phyloP scores from a whole-genome alignment of 64 coral and sea anemone genomes.

The Trachythela sp. region DNA sequence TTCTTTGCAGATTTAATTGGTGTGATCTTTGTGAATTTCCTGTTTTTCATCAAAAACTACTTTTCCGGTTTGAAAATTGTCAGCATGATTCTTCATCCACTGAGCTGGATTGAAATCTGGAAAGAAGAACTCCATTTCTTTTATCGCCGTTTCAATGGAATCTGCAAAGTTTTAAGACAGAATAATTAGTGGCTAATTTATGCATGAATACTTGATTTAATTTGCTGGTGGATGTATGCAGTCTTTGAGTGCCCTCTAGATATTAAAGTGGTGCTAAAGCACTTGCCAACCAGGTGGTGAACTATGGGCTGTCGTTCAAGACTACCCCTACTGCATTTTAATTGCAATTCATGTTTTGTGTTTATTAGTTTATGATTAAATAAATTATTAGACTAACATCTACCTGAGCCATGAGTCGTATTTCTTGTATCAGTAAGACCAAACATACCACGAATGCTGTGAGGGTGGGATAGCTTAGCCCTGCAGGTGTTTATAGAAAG shows the following conservation, averaged over 20 bases:
- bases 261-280: no score
- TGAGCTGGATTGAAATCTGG: slow-evolving; percentile 56
- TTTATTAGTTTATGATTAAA: no score
- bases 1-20: not conserved
- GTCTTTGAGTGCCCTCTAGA: no score
- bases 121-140: slow-evolving; percentile 87
- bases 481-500: not conserved
- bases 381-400: no score
- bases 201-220: not conserved
- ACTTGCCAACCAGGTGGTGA: no score
- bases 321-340: no score
- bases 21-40: not conserved
- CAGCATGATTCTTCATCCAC: not conserved
- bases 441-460: slow-evolving; percentile 80
- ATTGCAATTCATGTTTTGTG: no score
- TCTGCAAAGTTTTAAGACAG: slow-evolving; percentile 47
- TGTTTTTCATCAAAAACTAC: not conserved
- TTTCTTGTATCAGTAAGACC: slow-evolving; percentile 94
- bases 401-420: slow-evolving; percentile 91
- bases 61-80: not conserved
- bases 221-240: no score
- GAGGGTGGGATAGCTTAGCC: slow-evolving; percentile 61
- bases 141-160: slow-evolving; percentile 75
- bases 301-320: no score
- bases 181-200: not conserved